Conservation (phyloP, 1,140 invertebrate genomes). For the Drosophila malerkotliana region DNA sequence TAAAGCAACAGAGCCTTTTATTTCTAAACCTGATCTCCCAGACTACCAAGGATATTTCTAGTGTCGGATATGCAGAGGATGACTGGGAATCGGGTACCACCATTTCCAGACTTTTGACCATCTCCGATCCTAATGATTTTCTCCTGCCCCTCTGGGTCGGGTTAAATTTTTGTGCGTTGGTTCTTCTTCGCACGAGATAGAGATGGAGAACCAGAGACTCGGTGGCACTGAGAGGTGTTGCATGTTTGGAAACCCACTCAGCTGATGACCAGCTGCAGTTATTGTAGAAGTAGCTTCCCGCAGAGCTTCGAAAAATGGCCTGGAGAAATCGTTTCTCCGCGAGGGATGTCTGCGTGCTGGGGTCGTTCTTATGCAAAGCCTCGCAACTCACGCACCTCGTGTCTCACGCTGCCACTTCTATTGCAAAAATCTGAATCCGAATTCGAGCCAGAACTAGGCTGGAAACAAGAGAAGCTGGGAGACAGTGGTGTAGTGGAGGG, state of each 20-base stretch:
- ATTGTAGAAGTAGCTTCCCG: slow-evolving; percentile 53
- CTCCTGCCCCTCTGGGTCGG: slow-evolving; percentile 35
- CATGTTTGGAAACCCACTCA: slow-evolving; percentile 71
- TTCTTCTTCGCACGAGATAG: slow-evolving; percentile 16
- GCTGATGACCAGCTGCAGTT: slow-evolving; percentile 53
- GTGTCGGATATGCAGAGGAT: neutral
- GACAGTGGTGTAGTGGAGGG: neutral
- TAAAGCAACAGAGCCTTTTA: slow-evolving; percentile 3
- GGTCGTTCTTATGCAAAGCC: slow-evolving; percentile 14
- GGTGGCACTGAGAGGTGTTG: slow-evolving; percentile 51
- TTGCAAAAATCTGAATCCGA: slow-evolving; percentile 54
- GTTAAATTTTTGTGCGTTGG: slow-evolving; percentile 73
- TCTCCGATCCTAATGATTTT: neutral
- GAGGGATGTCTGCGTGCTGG: slow-evolving; percentile 3
- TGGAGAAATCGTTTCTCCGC: slow-evolving; percentile 45
- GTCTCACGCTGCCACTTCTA: slow-evolving; percentile 34
- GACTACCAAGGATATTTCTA: neutral
- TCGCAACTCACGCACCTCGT: slow-evolving; percentile 3
- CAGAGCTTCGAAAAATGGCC: slow-evolving; percentile 65
- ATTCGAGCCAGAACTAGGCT: slow-evolving; percentile 18
- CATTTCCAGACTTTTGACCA: neutral
- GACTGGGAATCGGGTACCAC: neutral
- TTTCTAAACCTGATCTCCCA: too few relatives aligned
- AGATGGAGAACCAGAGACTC: slow-evolving; percentile 1
- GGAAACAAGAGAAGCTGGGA: slow-evolving; percentile 8